Percentiles rank a stretch among this genome's conserved stretches.
Conservation (phyloP, 35 echinoderm and acorn worm genomes). For the Heliocidaris tuberculata region DNA sequence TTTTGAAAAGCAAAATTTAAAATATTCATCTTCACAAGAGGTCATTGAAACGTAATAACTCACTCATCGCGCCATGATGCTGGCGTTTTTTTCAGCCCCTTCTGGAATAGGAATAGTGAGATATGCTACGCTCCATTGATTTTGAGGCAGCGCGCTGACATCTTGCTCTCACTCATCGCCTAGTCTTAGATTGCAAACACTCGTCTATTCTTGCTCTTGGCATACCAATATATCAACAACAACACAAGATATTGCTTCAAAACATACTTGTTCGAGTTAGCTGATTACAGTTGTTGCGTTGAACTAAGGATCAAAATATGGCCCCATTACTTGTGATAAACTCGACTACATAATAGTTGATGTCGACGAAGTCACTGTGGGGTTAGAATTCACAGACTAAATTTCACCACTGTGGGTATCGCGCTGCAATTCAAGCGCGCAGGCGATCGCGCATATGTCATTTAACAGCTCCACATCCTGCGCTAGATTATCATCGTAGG, state of each 20-base stretch:
- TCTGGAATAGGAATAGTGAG: conserved; percentile 11
- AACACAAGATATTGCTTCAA: not conserved
- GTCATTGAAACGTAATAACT: conserved; percentile 25
- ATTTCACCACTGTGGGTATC: not conserved
- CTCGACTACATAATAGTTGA: no score
- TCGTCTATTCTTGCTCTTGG: not conserved
- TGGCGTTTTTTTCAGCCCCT: conserved; percentile 19
- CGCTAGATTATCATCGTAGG: not conserved
- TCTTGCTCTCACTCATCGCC: conserved; percentile 12
- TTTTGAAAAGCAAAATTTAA: not conserved
- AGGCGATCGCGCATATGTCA: conserved; percentile 30
- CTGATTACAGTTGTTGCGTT: no score
- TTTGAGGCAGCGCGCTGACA: conserved; percentile 13
- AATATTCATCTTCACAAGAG: not conserved
- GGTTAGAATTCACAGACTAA: not conserved
- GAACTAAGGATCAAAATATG: no score
- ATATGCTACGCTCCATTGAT: conserved; percentile 19
- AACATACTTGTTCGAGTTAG: not conserved
- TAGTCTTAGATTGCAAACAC: not conserved
- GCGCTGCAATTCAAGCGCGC: conserved; percentile 26
- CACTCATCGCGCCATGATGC: conserved; percentile 27
- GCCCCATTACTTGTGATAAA: no score
- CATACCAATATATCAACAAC: no score
- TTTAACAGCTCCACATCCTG: conserved; percentile 21
- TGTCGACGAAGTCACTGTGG: not conserved